Evolutionary conservation across 1,140 invertebrate genomes (phyloP).

Genomic region (Zaprionus taronus): DNA sequence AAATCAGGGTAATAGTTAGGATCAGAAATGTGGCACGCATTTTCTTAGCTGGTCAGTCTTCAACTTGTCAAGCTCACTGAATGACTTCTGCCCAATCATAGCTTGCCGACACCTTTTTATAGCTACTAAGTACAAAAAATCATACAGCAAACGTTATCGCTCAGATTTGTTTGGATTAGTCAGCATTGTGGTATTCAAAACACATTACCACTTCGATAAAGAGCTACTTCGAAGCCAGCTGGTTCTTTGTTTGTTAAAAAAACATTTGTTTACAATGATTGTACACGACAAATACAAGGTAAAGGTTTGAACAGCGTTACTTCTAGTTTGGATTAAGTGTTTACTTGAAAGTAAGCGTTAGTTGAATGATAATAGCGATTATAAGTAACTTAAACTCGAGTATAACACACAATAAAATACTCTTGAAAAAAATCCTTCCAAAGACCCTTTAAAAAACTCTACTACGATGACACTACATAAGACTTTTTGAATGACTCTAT

Average conservation of each 20-base stretch:
- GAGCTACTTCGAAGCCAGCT: neutral
- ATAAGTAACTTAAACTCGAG: too few species aligned
- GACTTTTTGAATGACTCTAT: neutral
- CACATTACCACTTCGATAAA: neutral
- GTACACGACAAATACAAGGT: too few species aligned
- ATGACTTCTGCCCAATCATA: neutral
- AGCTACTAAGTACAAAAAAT: neutral
- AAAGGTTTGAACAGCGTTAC: too few species aligned
- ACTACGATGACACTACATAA: neutral
- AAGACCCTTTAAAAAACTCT: neutral
- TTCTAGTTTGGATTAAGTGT: too few species aligned
- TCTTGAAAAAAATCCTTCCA: neutral
- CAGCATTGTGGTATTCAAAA: neutral
- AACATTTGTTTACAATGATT: neutral
- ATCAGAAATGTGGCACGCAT: neutral
- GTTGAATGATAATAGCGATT: too few species aligned
- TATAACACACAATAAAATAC: neutral
- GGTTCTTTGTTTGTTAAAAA: neutral
- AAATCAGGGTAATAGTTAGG: neutral
- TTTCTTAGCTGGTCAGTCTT: neutral
- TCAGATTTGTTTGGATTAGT: neutral
- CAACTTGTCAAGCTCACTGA: neutral
- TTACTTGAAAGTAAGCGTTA: too few species aligned
- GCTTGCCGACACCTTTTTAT: neutral
- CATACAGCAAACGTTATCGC: neutral